phyloP scores from a whole-genome alignment of 2,113 vertebrate species.

The Galemys pyrenaicus region DNA sequence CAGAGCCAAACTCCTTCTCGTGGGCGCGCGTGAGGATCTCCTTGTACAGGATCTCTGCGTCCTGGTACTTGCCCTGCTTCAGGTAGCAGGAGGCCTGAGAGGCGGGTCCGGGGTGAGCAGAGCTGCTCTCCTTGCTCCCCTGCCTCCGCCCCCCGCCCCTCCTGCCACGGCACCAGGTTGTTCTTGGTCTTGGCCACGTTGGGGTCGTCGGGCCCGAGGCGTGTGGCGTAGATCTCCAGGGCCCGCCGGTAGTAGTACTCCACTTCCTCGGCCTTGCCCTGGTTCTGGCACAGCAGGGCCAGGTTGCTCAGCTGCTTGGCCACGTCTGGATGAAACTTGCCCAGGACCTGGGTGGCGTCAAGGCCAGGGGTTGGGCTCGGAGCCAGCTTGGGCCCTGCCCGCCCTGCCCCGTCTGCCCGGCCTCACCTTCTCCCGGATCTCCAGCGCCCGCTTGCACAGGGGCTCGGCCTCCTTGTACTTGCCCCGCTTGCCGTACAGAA shows the following conservation, averaged over 20 bases:
- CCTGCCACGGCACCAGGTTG: constrained; percentile 76
- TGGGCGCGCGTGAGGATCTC: constrained; percentile 93
- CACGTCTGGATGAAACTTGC: constrained; percentile 82
- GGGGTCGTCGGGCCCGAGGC: constrained; percentile 82
- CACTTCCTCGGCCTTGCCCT: constrained; percentile 83
- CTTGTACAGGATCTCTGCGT: constrained; percentile 91
- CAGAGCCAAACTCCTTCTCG: constrained; percentile 93
- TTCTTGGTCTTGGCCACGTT: constrained; percentile 94
- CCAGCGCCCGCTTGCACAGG: constrained; percentile 92
- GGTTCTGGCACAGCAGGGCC: constrained; percentile 84
- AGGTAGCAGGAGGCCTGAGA: constrained; percentile 92
- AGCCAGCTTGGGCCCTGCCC: accelerated
- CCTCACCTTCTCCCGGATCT: constrained; percentile 92
- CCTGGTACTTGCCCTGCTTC: constrained; percentile 93
- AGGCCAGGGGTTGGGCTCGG: neutral
- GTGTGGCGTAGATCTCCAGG: constrained; percentile 81
- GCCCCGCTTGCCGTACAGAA: constrained; percentile 92
- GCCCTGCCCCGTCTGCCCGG: neutral
- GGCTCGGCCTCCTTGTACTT: constrained; percentile 94
- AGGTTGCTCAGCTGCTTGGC: constrained; percentile 85
- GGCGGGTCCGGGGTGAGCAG: neutral
- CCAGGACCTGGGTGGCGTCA: constrained; percentile 74
- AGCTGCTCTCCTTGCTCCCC: neutral
- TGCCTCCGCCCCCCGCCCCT: neutral
- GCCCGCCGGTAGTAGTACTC: constrained; percentile 83